Base-by-base conservation (phyloP, 2,888 invertebrate species). In the Polydrusus tereticollis region DNA sequence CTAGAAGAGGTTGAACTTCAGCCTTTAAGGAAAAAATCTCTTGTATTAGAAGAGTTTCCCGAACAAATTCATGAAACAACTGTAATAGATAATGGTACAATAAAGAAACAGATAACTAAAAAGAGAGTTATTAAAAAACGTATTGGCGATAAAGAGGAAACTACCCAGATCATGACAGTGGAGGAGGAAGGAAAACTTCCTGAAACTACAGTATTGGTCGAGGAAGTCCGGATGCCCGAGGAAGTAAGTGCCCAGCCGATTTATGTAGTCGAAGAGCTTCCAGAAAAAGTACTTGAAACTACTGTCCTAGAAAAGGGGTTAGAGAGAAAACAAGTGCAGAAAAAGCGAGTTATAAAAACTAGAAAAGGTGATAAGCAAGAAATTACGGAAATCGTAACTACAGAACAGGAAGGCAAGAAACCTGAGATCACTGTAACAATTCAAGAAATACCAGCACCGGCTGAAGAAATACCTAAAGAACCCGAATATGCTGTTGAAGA, bases 41-140 rank as follows among this genome's bases (percentile, higher is more conserved):
- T 52, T 78, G 70, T 57, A 12, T 78, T 72, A 71, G 80, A 86
- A 81, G 86, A 85, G 80, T 81, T 85, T 29, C 80, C 82, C 74
- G 85, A 86, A 7, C 84, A 85, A 80, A 81, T 81, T 3, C 84
- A 75, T 23, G 73, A 82, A 21, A 78, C 78, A 45, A 78, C 80
- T 69, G 72, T 83, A 5, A 75, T 77, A 77, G 81, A 86, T 81
- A 83, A 77, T 14, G 78, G 77, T 26, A 58, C 58, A 45, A 74
- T 78, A 26, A 80, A 67, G 67, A 80, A 77, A 68, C 77, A 77
- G 55, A 82, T 82, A 36, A 82, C 83, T 7, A 86, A 85, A 62
- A 86, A 84, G 55, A 81, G 86, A 36, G 79, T 84, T 2, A 87
- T 88, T n/a, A 87, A 86, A 73, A 87, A 87, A 76, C 81, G 83